phyloP scores from a whole-genome alignment of 2,113 vertebrate genomes.

The Mohoua ochrocephala region DNA sequence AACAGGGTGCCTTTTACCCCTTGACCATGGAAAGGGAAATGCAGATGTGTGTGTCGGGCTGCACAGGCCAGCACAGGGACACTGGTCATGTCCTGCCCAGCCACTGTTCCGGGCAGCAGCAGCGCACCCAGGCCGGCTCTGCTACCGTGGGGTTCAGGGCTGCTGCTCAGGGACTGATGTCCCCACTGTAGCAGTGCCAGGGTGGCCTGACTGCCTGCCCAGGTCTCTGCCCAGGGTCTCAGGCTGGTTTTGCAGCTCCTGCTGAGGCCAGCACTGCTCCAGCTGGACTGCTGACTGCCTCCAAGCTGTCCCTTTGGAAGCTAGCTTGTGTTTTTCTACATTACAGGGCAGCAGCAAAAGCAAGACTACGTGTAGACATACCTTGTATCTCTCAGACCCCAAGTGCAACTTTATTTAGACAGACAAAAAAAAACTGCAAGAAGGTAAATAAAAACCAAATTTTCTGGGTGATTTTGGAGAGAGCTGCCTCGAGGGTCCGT shows the following conservation, averaged over 20 bases:
- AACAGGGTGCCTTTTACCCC: background rate
- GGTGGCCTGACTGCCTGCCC: background rate
- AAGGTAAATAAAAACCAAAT: conserved; percentile 38
- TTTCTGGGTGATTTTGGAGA: conserved; percentile 54
- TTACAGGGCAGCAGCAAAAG: conserved; percentile 46
- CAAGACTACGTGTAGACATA: conserved; percentile 41
- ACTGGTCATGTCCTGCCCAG: background rate
- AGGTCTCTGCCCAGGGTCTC: background rate
- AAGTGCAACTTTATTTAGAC: conserved; percentile 63
- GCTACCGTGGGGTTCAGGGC: rapidly evolving
- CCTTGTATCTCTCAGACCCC: conserved; percentile 46
- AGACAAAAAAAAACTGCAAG: conserved; percentile 5
- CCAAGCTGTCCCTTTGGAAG: background rate
- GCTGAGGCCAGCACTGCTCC: background rate
- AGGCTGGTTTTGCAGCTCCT: background rate
- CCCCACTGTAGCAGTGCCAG: background rate
- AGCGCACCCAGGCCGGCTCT: background rate
- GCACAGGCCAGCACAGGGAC: conserved; percentile 4
- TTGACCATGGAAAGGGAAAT: background rate
- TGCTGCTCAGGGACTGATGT: background rate
- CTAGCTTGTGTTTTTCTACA: background rate
- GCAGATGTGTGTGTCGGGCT: background rate
- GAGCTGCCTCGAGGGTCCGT: conserved; percentile 65
- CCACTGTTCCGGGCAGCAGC: background rate
- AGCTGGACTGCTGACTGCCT: background rate